Evolutionary conservation across 2,113 vertebrate genomes (phyloP).

Genomic region (Rhombomys opimus): DNA sequence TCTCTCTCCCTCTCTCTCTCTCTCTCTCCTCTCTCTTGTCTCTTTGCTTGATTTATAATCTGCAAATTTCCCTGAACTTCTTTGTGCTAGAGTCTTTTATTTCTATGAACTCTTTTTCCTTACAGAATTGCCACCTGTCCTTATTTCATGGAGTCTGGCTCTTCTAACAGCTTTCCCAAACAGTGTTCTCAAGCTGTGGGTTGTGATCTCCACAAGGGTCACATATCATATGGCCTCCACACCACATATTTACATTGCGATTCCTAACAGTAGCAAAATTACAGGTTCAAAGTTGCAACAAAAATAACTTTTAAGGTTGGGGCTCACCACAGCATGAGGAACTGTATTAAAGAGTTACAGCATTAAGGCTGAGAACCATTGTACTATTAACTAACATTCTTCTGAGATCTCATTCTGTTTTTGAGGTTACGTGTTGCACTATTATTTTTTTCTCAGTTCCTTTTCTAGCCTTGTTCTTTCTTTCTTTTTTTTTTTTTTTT

Average conservation of each 20-base stretch:
- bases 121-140: not conserved
- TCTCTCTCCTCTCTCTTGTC: not conserved
- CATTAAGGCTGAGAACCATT: not conserved
- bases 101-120: not conserved
- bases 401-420: not conserved
- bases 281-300: not conserved
- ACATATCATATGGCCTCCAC: not conserved
- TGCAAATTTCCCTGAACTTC: constrained; percentile 29
- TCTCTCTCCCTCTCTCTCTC: not conserved
- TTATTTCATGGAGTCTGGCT: not conserved
- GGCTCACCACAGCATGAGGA: not conserved
- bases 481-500: not conserved
- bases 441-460: not conserved
- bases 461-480: not conserved
- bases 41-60: not conserved
- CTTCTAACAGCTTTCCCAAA: not conserved
- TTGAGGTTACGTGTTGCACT: not conserved
- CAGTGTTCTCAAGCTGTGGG: not conserved
- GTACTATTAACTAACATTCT: not conserved
- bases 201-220: not conserved
- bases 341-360: not conserved
- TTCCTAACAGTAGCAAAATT: not conserved
- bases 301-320: not conserved
- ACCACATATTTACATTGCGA: not conserved
- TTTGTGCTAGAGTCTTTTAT: constrained; percentile 31